Percentiles rank a stretch among this genome's conserved stretches.
phyloP scores from a whole-genome alignment of 2,113 vertebrate genomes.

The Atractosteus spatula region DNA sequence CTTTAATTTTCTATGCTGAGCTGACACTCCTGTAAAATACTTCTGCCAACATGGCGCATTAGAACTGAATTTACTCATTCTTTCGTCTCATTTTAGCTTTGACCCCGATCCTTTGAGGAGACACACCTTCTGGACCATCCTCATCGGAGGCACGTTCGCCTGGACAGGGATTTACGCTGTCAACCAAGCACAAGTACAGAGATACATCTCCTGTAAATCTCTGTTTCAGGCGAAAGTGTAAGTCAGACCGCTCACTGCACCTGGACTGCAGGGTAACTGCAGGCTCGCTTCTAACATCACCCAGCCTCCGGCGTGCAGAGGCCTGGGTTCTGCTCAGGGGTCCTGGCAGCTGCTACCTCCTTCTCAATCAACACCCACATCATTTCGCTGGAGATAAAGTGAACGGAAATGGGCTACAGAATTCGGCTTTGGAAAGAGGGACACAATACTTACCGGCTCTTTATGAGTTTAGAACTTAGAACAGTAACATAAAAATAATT shows the following conservation, averaged over 20 bases:
- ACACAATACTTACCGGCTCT: too few relatives aligned
- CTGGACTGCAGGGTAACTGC: too few relatives aligned
- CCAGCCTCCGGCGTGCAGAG: not conserved
- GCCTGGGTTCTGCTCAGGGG: not conserved
- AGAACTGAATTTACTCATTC: too few relatives aligned
- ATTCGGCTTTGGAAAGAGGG: too few relatives aligned
- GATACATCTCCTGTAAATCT: slow-evolving; percentile 91
- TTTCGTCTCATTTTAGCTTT: slow-evolving; percentile 68
- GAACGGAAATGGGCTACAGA: too few relatives aligned
- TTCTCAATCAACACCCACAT: not conserved
- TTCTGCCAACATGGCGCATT: too few relatives aligned
- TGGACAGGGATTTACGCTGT: slow-evolving; percentile 84
- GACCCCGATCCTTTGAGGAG: slow-evolving; percentile 81
- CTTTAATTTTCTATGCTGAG: too few relatives aligned
- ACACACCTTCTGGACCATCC: slow-evolving; percentile 90
- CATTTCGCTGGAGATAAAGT: not conserved
- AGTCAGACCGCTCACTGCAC: slow-evolving; percentile 42
- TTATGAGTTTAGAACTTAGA: too few relatives aligned
- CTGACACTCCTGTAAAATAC: too few relatives aligned
- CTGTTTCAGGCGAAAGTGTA: slow-evolving; percentile 86
- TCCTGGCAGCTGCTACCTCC: not conserved
- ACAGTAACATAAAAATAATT: too few relatives aligned
- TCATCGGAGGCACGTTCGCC: slow-evolving; percentile 81
- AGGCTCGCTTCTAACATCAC: too few relatives aligned
- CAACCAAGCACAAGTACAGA: slow-evolving; percentile 93